Conservation (phyloP, 30 jellyfish, hydroid and myxozoan species). For the Pelagia noctiluca region DNA sequence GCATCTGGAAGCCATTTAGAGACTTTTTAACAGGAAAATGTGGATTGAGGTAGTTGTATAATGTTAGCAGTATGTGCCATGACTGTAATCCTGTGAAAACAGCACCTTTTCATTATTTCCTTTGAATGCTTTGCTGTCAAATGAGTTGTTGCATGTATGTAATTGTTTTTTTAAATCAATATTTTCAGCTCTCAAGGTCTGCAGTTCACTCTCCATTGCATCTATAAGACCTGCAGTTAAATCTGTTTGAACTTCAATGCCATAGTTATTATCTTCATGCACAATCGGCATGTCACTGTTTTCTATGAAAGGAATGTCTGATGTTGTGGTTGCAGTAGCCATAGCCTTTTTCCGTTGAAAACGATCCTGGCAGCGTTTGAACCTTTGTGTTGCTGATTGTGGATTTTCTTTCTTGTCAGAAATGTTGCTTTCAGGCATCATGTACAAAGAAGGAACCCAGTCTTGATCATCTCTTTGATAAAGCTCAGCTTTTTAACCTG, state of each 20-base stretch:
- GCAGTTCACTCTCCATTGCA: neutral
- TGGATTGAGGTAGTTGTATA: neutral
- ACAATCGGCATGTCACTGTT: neutral
- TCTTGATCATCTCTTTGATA: neutral
- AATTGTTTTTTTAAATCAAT: neutral
- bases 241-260: neutral
- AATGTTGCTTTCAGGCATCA: neutral
- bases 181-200: neutral
- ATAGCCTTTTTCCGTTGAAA: neutral
- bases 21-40: neutral
- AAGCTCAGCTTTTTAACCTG: neutral
- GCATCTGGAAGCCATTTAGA: neutral
- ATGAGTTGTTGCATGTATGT: neutral
- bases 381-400: neutral
- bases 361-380: slow-evolving; percentile 2
- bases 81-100: neutral
- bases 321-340: neutral
- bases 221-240: neutral
- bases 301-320: neutral
- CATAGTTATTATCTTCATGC: neutral
- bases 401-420: neutral
- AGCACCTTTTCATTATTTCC: neutral
- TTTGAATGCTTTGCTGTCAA: neutral
- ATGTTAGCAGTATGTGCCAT: neutral
- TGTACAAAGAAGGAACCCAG: neutral